A percentile compares a stretch with the other conserved stretches of the same genome.
Evolutionary conservation across 2,797 vertebrate genomes (phyloP).

Genomic region (Lutjanus campechanus): DNA sequence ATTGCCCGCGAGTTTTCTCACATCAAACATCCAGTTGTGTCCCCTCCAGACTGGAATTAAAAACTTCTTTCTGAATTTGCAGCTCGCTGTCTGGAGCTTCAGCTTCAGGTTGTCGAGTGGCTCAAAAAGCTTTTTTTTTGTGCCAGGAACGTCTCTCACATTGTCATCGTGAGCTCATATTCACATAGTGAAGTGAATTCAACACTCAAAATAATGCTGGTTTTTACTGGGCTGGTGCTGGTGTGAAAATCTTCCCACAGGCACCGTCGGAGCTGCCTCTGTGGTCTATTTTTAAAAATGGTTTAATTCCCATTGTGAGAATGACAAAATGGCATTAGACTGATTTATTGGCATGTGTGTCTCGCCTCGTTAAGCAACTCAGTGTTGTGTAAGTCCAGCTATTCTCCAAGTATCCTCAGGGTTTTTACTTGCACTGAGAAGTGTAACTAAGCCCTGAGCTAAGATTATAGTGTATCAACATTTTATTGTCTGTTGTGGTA

Average conservation of each 20-base stretch:
- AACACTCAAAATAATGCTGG: slow-evolving; percentile 1
- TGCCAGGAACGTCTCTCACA: slow-evolving; percentile 16
- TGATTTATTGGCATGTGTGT: slow-evolving; percentile 22
- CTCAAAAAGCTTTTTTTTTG: slow-evolving; percentile 30
- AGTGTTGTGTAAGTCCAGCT: slow-evolving; percentile 15
- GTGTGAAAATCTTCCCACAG: slow-evolving; percentile 35
- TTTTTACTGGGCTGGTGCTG: slow-evolving; percentile 11
- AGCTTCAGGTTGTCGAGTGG: slow-evolving; percentile 45
- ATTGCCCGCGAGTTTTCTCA: slow-evolving; percentile 64
- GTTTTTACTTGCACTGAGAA: background rate
- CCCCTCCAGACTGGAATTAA: slow-evolving; percentile 61
- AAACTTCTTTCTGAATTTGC: slow-evolving; percentile 55
- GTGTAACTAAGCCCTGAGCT: slow-evolving; percentile 3
- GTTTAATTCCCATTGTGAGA: slow-evolving; percentile 38
- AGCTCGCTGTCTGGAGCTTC: slow-evolving; percentile 39
- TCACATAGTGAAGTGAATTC: slow-evolving; percentile 20
- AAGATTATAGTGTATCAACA: slow-evolving; percentile 1
- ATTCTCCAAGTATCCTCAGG: background rate
- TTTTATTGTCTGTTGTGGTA: slow-evolving; percentile 29
- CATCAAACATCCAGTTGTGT: slow-evolving; percentile 66
- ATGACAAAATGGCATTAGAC: slow-evolving; percentile 19
- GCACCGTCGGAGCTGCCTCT: background rate
- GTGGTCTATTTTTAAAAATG: slow-evolving; percentile 14
- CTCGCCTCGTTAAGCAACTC: slow-evolving; percentile 13
- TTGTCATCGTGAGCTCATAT: slow-evolving; percentile 29